Base-by-base conservation (phyloP, 2,113 vertebrate genomes). In the Brienomyrus longianalis region DNA sequence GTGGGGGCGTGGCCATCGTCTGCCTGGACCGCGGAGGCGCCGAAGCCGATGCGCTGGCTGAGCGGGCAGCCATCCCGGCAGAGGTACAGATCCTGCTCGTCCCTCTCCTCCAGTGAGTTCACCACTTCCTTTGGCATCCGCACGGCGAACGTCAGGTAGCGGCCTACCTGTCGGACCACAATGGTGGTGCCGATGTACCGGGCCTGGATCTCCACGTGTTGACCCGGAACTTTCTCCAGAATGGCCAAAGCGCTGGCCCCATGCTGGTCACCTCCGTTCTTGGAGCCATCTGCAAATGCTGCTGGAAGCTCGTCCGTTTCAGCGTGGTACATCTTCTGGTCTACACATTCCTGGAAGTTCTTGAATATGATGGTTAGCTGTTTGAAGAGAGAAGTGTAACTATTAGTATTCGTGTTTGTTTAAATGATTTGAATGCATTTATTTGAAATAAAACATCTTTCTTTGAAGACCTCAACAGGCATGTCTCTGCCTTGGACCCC, bases 341-440 rank as follows among this genome's bases (percentile, higher is more conserved):
- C 98, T 89, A 99, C 97, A 0, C 98, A 99, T 91, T 99, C 97
- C 92, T 97, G 98, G 95, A 98, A 99, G 92, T 97, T 98, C 96
- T 98, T 99, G 92, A 99, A 99, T 95, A 99, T 99, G 96, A 99
- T 98, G 77, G 98, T 99, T 91, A 99, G 96, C 98, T 99, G 94
- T 1, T 1, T 88, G 59, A 86, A 27, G 88, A 89, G 62, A 90
- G 7, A 74, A 35, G 31, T 80, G 15, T 80, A 80, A 39, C n/a
- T 17, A 43, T 80, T 43, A 31, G 62, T 31, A 19, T 80, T 2
- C 35, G 39, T 6, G 70, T 80, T 17, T 43, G 13, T 43, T 80
- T 80, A 8, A 35, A 80, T 80, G 5, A 43, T 80, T 80, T 80
- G 6, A 80, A 39, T 35, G 35, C 2, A 80, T 80, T 43, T 43